Evolutionary conservation across 2,113 vertebrate species (phyloP).

Genomic region (Craseonycteris thonglongyai): DNA sequence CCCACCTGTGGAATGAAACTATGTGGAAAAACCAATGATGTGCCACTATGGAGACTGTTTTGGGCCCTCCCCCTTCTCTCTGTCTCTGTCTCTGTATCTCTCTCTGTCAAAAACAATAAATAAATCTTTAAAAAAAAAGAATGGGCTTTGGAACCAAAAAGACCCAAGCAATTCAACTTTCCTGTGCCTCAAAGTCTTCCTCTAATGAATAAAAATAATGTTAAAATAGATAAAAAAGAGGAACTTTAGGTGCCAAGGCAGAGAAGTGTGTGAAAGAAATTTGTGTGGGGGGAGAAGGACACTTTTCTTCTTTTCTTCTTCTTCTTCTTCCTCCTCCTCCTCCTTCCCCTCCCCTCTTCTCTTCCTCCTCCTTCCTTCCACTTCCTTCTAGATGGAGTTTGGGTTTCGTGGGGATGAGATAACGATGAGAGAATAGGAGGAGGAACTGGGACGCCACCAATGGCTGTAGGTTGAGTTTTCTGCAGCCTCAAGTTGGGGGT

Average conservation of each 20-base stretch:
- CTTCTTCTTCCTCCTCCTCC: too few relatives aligned
- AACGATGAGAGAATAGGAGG: background rate
- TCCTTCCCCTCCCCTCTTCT: too few relatives aligned
- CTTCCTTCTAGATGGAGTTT: background rate
- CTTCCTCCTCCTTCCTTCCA: too few relatives aligned
- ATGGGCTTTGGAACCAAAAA: background rate
- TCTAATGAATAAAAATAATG: background rate
- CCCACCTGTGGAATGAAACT: too few relatives aligned
- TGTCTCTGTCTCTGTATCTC: too few relatives aligned
- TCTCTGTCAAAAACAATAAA: too few relatives aligned
- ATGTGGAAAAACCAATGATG: too few relatives aligned
- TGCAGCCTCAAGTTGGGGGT: background rate
- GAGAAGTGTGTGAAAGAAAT: background rate
- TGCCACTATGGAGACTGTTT: too few relatives aligned
- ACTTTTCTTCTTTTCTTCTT: too few relatives aligned
- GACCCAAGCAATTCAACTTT: background rate
- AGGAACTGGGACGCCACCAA: background rate
- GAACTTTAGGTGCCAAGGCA: background rate
- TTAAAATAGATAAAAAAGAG: background rate
- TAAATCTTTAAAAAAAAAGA: too few relatives aligned
- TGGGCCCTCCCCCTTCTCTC: too few relatives aligned
- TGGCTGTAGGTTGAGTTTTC: background rate
- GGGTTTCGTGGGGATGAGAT: background rate
- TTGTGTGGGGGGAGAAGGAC: background rate
- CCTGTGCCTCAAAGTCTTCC: background rate